Evolutionary conservation across 2,888 invertebrate species (phyloP), one percentile per base, ranked within the genome.

Genomic region (Dromius quadrimaculatus): DNA sequence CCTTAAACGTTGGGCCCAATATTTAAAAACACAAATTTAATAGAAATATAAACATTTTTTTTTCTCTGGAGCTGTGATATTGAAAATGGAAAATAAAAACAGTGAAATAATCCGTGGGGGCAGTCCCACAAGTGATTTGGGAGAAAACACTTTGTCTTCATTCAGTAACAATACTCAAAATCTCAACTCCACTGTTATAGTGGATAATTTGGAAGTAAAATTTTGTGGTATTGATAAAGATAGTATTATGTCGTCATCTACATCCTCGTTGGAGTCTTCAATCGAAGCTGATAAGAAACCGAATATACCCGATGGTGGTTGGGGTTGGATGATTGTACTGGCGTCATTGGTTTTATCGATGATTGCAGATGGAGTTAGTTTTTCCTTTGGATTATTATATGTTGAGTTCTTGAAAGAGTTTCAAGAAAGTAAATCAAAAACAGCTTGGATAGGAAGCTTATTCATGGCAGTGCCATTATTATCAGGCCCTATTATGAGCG

Each of bases 341-440:
- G 90, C 95, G 2, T 93, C 95, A 0, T 88, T 97, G 74, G 80
- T 94, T 41, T 90, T 95, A 70, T 95, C 95, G 15, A 88, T 95
- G 84, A 92, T 97, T 57, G 94, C 95, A 36, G 97, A 97, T 81
- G 97, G 97, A 0, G 89, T 97, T 69, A 94, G 94, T 61, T 95
- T 97, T 81, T 94, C 95, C 0, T 97, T 97, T 80, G 98, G 97
- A 0, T 84, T 97, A 13, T 85, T 97, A 5, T 95, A 92, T 78
- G 90, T 92, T 0, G 91, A 95, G 77, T 90, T 97, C 76, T 84
- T 94, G 47, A 85, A 89, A 50, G 91, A 93, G 77, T 97, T 95
- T 79, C 84, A 87, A 68, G 91, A 92, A 23, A 91, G 91, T 41
- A 93, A 93, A 76, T 90, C 93, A 2, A 92, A 90, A 47, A 96